Conservation (phyloP, 2,888 invertebrate species). For the Diaphora mendica region DNA sequence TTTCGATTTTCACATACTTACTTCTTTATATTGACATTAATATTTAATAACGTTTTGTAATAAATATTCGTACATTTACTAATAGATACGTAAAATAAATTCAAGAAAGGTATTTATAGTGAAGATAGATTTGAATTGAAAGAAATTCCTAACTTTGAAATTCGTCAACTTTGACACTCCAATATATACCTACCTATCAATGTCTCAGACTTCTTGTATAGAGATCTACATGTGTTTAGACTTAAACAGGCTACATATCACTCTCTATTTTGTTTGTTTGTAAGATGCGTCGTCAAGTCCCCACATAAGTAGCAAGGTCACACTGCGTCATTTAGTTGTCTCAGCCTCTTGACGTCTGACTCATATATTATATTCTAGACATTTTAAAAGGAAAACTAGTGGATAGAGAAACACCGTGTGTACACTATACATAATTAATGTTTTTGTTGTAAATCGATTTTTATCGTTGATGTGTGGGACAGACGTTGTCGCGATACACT, state of each 20-base stretch:
- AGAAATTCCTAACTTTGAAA: neutral
- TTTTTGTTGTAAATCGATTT: slow-evolving; percentile 68
- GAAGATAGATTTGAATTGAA: neutral
- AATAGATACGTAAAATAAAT: neutral
- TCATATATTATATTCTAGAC: neutral
- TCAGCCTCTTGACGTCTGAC: slow-evolving; percentile 29
- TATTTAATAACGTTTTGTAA: neutral
- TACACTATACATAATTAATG: slow-evolving; percentile 48
- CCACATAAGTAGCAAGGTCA: slow-evolving; percentile 52
- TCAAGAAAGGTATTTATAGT: too few relatives aligned
- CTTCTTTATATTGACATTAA: too few relatives aligned
- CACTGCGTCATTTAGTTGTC: slow-evolving; percentile 50
- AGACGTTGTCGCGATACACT: slow-evolving; percentile 44
- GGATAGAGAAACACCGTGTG: slow-evolving; percentile 21
- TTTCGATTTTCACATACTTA: too few relatives aligned
- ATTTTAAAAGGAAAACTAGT: slow-evolving; percentile 8
- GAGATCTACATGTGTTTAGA: neutral
- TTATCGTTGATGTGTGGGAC: slow-evolving; percentile 53
- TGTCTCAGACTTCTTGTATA: too few relatives aligned
- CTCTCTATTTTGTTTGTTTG: neutral
- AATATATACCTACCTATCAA: too few relatives aligned
- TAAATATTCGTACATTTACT: neutral
- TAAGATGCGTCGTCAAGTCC: slow-evolving; percentile 12
- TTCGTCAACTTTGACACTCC: neutral
- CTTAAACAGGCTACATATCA: neutral